phyloP scores from a whole-genome alignment of 2,888 invertebrate species.

The Aleiodes testaceus region DNA sequence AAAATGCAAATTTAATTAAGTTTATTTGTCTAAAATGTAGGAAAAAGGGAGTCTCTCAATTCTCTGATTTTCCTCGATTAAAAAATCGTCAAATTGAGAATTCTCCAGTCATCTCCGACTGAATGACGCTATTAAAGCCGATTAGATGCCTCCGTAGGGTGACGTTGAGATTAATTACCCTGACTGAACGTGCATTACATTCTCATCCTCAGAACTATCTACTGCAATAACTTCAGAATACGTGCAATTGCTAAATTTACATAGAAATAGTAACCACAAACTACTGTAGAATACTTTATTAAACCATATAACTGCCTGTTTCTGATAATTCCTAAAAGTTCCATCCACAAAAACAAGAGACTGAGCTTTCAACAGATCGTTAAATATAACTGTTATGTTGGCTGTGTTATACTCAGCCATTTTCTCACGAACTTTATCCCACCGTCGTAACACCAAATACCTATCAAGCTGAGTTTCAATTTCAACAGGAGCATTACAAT shows the following conservation, averaged over 20 bases:
- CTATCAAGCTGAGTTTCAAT: conserved; percentile 31
- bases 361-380: conserved; percentile 11
- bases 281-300: not conserved
- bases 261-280: not conserved
- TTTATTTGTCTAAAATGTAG: not conserved
- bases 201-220: not conserved
- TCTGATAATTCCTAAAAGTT: not conserved
- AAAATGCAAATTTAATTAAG: conserved; percentile 27
- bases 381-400: conserved; percentile 20
- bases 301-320: not conserved
- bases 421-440: conserved; percentile 21
- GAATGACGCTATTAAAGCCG: conserved; percentile 19
- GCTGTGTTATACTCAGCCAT: conserved; percentile 15
- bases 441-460: conserved; percentile 5
- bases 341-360: too few relatives aligned
- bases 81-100: not conserved
- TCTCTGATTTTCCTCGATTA: not conserved
- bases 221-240: too few relatives aligned
- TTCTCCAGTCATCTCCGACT: not conserved
- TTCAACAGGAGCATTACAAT: conserved; percentile 4
- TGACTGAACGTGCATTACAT: not conserved
- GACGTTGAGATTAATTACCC: conserved; percentile 23
- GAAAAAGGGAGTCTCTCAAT: not conserved
- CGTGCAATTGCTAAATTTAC: not conserved
- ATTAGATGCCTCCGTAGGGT: conserved; percentile 21